Conservation (phyloP, 1,140 invertebrate genomes). For the Diprion similis region DNA sequence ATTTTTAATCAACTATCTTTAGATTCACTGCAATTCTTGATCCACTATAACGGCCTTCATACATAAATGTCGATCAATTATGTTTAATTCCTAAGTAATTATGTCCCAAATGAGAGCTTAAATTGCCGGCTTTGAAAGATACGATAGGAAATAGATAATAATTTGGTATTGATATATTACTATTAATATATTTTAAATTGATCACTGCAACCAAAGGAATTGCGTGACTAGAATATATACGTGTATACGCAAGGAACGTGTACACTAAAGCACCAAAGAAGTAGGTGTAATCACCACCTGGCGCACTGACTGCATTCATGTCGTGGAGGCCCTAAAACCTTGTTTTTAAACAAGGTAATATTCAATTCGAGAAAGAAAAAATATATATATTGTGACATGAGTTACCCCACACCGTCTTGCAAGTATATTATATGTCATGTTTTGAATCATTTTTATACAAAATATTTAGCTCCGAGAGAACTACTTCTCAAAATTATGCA, state of each 20-base stretch:
- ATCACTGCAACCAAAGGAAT: neutral
- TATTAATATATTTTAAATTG: neutral
- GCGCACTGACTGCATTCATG: no score
- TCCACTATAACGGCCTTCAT: neutral
- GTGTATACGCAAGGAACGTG: neutral
- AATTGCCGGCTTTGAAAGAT: no score
- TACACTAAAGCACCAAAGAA: neutral
- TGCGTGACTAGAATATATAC: neutral
- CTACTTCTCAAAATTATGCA: neutral
- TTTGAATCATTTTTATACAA: neutral
- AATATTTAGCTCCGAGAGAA: neutral
- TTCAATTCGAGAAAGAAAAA: neutral
- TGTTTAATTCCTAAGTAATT: neutral
- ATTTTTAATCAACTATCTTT: neutral
- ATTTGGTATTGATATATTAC: no score
- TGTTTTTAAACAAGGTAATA: neutral
- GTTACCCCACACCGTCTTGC: neutral
- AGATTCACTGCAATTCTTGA: neutral
- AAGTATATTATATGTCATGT: constrained; percentile 4
- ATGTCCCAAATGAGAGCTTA: neutral
- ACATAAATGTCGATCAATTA: neutral
- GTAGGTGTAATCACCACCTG: neutral
- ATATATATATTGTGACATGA: no score
- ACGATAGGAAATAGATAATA: no score
- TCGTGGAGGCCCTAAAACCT: neutral